Conservation (phyloP, 2,888 invertebrate genomes). For the Gymnosoma rotundatum region DNA sequence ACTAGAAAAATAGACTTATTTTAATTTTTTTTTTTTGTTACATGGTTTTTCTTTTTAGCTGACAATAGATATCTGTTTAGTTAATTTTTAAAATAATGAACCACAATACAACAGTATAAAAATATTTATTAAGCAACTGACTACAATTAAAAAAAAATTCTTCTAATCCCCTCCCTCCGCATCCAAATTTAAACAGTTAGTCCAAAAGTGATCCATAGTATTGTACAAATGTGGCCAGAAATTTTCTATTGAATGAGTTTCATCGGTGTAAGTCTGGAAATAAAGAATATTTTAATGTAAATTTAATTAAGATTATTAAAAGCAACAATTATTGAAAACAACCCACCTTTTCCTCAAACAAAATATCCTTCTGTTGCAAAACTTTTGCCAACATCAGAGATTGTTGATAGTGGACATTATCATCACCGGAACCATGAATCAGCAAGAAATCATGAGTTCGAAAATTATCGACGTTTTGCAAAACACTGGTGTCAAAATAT, state of each 20-base stretch:
- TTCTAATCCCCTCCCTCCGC: conserved; percentile 60
- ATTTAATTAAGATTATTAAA: conserved; percentile 16
- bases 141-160: background rate
- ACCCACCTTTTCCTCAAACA: conserved; percentile 91
- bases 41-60: too few relatives aligned
- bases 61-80: too few relatives aligned
- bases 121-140: too few relatives aligned
- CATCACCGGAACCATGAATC: conserved; percentile 94
- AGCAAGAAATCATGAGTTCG: conserved; percentile 88
- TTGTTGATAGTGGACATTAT: conserved; percentile 95
- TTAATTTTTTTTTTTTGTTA: too few relatives aligned
- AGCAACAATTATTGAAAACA: background rate
- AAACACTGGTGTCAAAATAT: conserved; percentile 89
- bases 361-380: conserved; percentile 89
- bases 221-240: conserved; percentile 91
- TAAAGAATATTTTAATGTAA: conserved; percentile 73
- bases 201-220: conserved; percentile 91
- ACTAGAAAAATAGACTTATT: too few relatives aligned
- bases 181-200: conserved; percentile 83
- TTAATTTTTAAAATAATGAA: too few relatives aligned
- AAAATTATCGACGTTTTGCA: conserved; percentile 86
- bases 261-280: conserved; percentile 91
- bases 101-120: too few relatives aligned
- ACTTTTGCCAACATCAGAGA: conserved; percentile 90
- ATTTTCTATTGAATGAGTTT: conserved; percentile 88